Base-by-base conservation (phyloP, 2,797 vertebrate species). In the Hoplostethus mediterraneus region DNA sequence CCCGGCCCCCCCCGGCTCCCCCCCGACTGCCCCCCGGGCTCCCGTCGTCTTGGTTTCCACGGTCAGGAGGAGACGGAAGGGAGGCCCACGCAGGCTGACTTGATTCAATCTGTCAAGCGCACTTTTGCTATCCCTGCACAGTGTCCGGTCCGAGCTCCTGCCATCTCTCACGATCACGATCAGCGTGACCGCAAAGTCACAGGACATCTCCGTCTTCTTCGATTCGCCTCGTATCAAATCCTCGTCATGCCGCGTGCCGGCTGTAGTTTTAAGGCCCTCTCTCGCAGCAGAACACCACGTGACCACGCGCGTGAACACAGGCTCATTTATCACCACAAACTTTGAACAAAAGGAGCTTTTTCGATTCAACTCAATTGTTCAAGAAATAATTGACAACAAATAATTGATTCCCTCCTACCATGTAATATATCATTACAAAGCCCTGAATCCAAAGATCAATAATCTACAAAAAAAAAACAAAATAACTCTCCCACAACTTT, bases 31-130 rank as follows among this genome's bases (percentile, higher is more conserved):
- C n/a, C n/a, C 82, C 85, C 85, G 71, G 28, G 49, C 83, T n/a
- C 55, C 77, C 79, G 90, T 91, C 90, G 55, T 86, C 83, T 89
- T 80, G 83, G 85, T 87, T 90, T 88, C 88, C 83, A 77, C 52
- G 75, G 82, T 87, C 73, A 81, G 81, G 63, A 63, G 47, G 81
- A 89, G 81, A 89, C 8, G 30, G 54, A 74, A n/a, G n/a, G 21
- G 21, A 21, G 75, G 71, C 73, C 72, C 48, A 51, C 52, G 77
- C 82, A 58, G 75, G 73, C 63, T 73, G 84, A 84, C 79, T 81
- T 81, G 87, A 94, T 92, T 88, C 80, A 79, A 79, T 80, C 78
- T 90, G 87, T 87, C 94, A 94, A 90, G 55, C 71, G 67, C 74
- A 77, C 79, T 94, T 92, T 67, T 88, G 90, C 90, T 83, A 90